Base-by-base conservation (phyloP, 92 coral and sea anemone genomes). In the Galaxea fascicularis region DNA sequence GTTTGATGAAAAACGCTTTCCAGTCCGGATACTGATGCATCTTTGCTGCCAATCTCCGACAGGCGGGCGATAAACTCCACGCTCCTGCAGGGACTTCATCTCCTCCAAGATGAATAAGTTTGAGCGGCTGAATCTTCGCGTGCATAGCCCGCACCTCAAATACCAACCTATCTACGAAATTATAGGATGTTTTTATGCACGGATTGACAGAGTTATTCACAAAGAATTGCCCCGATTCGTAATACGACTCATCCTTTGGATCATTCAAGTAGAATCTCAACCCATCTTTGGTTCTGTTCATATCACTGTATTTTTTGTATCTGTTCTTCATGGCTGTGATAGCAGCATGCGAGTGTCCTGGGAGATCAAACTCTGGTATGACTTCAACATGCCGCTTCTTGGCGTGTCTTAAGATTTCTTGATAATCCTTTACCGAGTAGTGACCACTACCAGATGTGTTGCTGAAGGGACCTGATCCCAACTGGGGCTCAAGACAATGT, bases 271-370 rank as follows among this genome's bases (percentile, higher is more conserved):
- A 80, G 73, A 77, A 94, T 75, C 82, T 76, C 45, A 78, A 35
- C 16, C 91, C 96, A 14, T 86, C 81, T 17, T 57, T 56, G n/a
- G 27, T 30, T 22, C 87, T 49, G 27, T 88, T 87, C 16, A 64
- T 35, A 45, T 67, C 45, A 14, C 26, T 41, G 51, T 81, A 82
- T 14, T 88, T 90, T 46, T 21, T 62, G 63, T 79, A 87, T 25
- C 98, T 85, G 18, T 77, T 86, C 51, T 90, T 88, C 94, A 90
- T 92, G 30, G 98, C 90, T 75, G 79, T 88, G 12, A 94, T 89
- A 20, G 93, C 93, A 1, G 98, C 97, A 82, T 93, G 94, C 13
- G 95, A 85, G 74, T 95, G 98, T 0, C 95, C 98, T 8, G 98
- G 98, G 88, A 95, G 89, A 75, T 93, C 95, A 65, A 95, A 90